Conservation (phyloP, 1,140 invertebrate species). For the Diuraphis noxia region DNA sequence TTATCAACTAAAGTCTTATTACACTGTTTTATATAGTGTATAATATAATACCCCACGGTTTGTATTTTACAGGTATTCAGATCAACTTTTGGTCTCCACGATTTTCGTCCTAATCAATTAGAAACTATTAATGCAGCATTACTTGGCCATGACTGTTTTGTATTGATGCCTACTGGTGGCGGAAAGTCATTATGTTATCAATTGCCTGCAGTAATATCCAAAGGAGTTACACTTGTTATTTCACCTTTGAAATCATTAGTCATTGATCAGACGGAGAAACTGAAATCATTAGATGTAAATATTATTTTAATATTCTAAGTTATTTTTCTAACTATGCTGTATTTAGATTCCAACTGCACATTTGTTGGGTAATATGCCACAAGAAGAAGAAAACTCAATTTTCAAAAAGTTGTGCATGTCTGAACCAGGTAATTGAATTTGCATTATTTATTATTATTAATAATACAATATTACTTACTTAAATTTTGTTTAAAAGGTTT, state of each 20-base stretch:
- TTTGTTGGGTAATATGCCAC: constrained; percentile 70
- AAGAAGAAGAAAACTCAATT: constrained; percentile 67
- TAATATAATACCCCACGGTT: neutral
- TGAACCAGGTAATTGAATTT: constrained; percentile 55
- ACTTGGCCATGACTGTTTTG: constrained; percentile 85
- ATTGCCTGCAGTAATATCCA: constrained; percentile 73
- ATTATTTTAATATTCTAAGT: neutral
- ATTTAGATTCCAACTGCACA: constrained; percentile 76
- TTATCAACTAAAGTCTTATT: neutral
- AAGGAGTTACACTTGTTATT: constrained; percentile 89
- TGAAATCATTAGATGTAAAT: constrained; percentile 79
- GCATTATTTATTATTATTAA: neutral
- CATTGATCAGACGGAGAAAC: constrained; percentile 89
- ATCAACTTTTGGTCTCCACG: constrained; percentile 81
- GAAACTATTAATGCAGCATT: constrained; percentile 93
- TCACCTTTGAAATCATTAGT: constrained; percentile 94
- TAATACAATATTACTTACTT: neutral
- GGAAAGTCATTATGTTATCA: constrained; percentile 98
- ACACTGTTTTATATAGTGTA: neutral
- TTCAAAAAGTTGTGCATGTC: constrained; percentile 67
- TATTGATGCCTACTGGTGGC: constrained; percentile 97
- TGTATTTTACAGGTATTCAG: constrained; percentile 65
- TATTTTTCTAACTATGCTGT: neutral
- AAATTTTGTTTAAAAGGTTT: constrained; percentile 61
- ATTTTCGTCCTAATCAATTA: constrained; percentile 89